Conservation (phyloP, 2,888 invertebrate genomes). For the Xestoiulus laeticollis region DNA sequence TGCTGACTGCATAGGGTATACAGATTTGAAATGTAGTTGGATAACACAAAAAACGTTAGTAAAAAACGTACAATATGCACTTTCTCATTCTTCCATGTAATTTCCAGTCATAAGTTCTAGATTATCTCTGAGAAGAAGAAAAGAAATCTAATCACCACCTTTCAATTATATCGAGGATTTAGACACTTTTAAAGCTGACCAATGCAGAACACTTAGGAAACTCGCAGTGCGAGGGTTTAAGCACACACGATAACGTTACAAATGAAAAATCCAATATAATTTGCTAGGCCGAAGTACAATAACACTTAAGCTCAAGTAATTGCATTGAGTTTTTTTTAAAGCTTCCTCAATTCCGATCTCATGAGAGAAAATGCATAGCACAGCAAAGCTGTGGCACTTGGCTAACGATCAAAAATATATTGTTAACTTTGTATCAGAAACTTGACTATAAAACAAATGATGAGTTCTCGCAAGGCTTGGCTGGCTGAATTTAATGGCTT, state of each 20-base stretch:
- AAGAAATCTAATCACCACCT: background rate
- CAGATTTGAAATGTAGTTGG: no score
- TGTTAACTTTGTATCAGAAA: background rate
- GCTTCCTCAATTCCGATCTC: background rate
- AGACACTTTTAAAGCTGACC: background rate
- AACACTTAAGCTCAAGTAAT: background rate
- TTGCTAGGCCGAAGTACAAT: background rate
- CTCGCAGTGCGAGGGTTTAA: background rate
- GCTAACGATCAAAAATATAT: background rate
- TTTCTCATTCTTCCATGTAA: no score
- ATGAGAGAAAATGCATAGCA: background rate
- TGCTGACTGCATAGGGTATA: no score
- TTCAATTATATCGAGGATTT: background rate
- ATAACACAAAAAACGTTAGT: no score
- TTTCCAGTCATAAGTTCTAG: no score
- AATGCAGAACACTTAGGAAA: background rate
- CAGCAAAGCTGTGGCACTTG: background rate
- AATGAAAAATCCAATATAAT: background rate
- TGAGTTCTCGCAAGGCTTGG: slow-evolving; percentile 22
- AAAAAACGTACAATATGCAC: no score
- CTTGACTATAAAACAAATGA: slow-evolving; percentile 6
- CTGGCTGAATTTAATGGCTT: background rate
- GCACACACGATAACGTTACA: background rate
- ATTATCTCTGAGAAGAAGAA: no score
- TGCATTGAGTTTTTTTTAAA: background rate